Conservation (phyloP, 2,113 vertebrate genomes). For the Myodes glareolus region DNA sequence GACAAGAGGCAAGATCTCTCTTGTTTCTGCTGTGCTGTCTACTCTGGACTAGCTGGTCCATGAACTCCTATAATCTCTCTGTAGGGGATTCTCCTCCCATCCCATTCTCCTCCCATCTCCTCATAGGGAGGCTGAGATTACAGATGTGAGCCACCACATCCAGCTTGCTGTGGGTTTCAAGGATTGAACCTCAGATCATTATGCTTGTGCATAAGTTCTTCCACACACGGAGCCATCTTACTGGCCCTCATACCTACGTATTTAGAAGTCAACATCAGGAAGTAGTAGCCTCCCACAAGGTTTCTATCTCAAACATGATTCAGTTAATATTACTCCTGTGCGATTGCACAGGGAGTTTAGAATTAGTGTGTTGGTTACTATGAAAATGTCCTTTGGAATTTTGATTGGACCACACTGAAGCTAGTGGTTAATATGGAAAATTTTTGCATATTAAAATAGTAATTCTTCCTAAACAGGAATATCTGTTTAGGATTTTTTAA, state of each 20-base stretch:
- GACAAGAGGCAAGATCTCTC: too few species aligned
- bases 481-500: not conserved
- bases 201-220: not conserved
- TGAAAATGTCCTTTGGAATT: not conserved
- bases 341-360: not conserved
- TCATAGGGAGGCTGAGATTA: not conserved
- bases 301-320: not conserved
- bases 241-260: not conserved
- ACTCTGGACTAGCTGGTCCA: too few species aligned
- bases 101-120: not conserved
- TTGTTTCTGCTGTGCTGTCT: too few species aligned
- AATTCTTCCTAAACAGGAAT: not conserved
- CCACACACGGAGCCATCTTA: too few species aligned
- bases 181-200: not conserved
- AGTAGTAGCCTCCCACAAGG: not conserved
- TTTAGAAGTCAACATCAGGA: not conserved
- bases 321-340: not conserved
- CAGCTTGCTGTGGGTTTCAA: not conserved
- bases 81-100: too few species aligned
- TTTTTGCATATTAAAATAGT: not conserved
- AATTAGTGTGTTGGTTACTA: slow-evolving; percentile 7
- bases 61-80: too few species aligned
- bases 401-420: not conserved
- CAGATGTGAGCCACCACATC: not conserved
- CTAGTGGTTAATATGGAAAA: not conserved